Conservation (phyloP, 64 coral and sea anemone species). For the Montipora foliosa region DNA sequence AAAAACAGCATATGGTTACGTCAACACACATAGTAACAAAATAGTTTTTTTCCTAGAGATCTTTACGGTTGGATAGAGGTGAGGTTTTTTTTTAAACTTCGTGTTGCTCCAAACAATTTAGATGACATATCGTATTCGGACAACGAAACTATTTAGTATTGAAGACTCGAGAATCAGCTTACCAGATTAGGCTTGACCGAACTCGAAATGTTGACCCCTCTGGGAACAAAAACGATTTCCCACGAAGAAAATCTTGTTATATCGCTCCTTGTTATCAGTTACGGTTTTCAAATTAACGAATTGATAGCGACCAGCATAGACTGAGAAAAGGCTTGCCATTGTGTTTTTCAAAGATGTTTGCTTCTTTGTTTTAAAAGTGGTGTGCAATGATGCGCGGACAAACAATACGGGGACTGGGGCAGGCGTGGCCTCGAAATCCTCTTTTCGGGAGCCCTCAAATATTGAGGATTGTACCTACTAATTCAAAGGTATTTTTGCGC, state of each 20-base stretch:
- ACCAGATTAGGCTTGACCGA: not conserved
- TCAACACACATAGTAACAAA: not conserved
- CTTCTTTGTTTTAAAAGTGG: too few species aligned
- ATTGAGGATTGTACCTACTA: too few species aligned
- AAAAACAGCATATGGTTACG: not conserved
- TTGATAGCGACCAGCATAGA: too few species aligned
- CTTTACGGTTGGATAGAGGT: not conserved
- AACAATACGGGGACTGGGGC: too few species aligned
- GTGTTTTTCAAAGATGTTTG: too few species aligned
- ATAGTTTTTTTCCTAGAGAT: not conserved
- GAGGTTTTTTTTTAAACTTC: not conserved
- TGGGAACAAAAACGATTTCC: not conserved
- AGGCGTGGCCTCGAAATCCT: too few species aligned
- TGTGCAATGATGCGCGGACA: too few species aligned
- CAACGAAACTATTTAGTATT: not conserved
- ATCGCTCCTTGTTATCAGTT: too few species aligned
- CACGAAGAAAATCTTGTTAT: not conserved
- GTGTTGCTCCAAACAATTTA: not conserved
- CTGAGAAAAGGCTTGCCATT: too few species aligned
- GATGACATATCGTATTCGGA: not conserved
- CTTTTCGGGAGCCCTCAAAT: too few species aligned
- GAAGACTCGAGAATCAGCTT: not conserved
- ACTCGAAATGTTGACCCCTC: not conserved
- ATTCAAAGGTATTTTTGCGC: too few species aligned
- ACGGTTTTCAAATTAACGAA: too few species aligned